phyloP scores from a whole-genome alignment of 2,797 vertebrate species.

The Hapalemur alaotrensis region DNA sequence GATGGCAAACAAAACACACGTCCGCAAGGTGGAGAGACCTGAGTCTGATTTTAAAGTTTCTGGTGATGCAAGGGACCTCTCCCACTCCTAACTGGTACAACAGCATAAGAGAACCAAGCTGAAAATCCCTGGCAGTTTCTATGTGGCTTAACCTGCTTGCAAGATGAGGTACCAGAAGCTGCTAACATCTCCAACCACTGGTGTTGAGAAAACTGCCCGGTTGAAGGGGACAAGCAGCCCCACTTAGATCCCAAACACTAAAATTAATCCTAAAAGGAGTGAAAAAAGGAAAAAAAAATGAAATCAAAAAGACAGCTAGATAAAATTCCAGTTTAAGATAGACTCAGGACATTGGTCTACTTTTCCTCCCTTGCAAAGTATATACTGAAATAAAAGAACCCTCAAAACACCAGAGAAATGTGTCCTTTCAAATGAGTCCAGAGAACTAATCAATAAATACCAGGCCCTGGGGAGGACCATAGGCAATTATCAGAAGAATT shows the following conservation, averaged over 20 bases:
- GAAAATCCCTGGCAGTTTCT: not conserved
- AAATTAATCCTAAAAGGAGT: not conserved
- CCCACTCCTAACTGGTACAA: not conserved
- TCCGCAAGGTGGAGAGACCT: not conserved
- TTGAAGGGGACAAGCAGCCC: not conserved
- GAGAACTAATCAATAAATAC: not conserved
- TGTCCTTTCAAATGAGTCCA: not conserved
- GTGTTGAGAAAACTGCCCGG: not conserved
- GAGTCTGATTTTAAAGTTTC: not conserved
- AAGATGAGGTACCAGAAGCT: not conserved
- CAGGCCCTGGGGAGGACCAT: not conserved
- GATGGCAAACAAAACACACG: not conserved
- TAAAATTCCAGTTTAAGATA: not conserved
- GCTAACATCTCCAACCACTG: not conserved
- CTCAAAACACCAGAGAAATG: constrained; percentile 14
- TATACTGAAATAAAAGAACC: not conserved
- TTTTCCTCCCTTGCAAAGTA: not conserved
- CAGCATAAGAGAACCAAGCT: not conserved
- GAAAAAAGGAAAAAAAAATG: not conserved
- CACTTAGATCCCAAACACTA: not conserved
- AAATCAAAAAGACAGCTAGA: not conserved
- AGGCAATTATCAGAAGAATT: not conserved
- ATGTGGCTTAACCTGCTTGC: not conserved
- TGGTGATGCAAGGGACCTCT: not conserved
- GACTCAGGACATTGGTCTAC: not conserved